Evolutionary conservation across 2,888 invertebrate genomes (phyloP), one percentile per base, ranked within the genome.

Genomic region (Strigamia transsilvanica): DNA sequence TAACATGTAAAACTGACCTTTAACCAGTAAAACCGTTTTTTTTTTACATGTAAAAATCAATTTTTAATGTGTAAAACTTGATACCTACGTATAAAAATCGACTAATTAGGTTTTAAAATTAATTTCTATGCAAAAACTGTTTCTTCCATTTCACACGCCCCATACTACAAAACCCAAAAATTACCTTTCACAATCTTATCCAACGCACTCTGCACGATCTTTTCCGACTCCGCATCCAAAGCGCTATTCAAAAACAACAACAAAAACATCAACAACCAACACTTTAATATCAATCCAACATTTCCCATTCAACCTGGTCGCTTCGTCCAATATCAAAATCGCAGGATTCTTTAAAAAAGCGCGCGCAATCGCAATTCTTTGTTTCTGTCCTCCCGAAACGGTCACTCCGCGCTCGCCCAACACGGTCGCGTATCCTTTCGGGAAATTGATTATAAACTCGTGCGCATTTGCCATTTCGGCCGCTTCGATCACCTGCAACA

Each of bases 311-410:
- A 86, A 94, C 95, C 95, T 95, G 0, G 98, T 98, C 15, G 98
- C 98, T 89, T 98, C 98, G 88, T 98, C 98, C 83, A 98, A 88
- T 86, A 97, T 93, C 80, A 98, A 90, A 82, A 97, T 91, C 2
- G 93, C 92, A 0, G 98, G 98, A 87, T 96, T 92, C 88, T 98
- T 98, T 0, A 99, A 89, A 66, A 98, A 90, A 0, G 98, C 98
- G 82, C 98, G 89, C 0, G 98, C 98, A 84, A 99, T 98, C 0
- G 98, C 98, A 84, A 98, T 94, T 84, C 98, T 90, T 87, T 98
- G 98, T 85, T 97, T 94, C 88, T 98, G 98, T 0, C 98, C 98
- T 0, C 98, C 98, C 79, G 96, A 96, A 51, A 98, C 90, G n/a
- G 97, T 93, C 81, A 93, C 92, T 0, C 97, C 97, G 82, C 97